Percentiles rank a stretch among this genome's conserved stretches.
phyloP scores from a whole-genome alignment of 1,140 invertebrate genomes.

The Macrotrachela quadricornifera region DNA sequence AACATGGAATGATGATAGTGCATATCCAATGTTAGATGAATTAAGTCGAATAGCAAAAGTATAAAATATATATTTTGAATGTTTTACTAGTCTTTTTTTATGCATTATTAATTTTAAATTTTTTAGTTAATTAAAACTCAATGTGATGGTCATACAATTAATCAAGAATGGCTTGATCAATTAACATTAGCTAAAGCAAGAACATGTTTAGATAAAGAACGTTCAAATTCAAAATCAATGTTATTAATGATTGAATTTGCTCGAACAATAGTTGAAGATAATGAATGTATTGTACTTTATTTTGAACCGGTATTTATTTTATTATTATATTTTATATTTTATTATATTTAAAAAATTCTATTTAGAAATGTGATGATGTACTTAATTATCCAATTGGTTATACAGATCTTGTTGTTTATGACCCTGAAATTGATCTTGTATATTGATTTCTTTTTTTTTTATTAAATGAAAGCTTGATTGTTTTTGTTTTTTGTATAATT shows the following conservation, averaged over 20 bases:
- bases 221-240: conserved; percentile 68
- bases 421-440: conserved; percentile 8
- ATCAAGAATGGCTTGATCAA: conserved; percentile 87
- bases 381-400: too few relatives aligned
- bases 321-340: too few relatives aligned
- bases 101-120: not conserved
- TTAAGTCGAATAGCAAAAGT: conserved; percentile 65
- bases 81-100: not conserved
- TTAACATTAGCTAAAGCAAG: conserved; percentile 86
- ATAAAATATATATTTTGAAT: not conserved
- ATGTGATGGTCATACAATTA: conserved; percentile 71
- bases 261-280: conserved; percentile 43
- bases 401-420: conserved; percentile 2
- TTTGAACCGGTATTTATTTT: conserved; percentile 33
- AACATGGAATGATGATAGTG: not conserved
- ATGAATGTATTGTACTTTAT: conserved; percentile 40
- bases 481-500: too few relatives aligned
- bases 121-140: conserved; percentile 66
- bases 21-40: conserved; percentile 37
- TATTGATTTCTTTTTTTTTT: too few relatives aligned
- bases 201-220: conserved; percentile 77
- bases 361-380: too few relatives aligned
- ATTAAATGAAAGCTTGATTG: too few relatives aligned
- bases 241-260: conserved; percentile 92
- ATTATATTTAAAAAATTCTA: too few relatives aligned